Percentiles rank a stretch among this genome's conserved stretches.
Conservation (phyloP, 2,797 vertebrate genomes). For the Leucoraja ocellata region DNA sequence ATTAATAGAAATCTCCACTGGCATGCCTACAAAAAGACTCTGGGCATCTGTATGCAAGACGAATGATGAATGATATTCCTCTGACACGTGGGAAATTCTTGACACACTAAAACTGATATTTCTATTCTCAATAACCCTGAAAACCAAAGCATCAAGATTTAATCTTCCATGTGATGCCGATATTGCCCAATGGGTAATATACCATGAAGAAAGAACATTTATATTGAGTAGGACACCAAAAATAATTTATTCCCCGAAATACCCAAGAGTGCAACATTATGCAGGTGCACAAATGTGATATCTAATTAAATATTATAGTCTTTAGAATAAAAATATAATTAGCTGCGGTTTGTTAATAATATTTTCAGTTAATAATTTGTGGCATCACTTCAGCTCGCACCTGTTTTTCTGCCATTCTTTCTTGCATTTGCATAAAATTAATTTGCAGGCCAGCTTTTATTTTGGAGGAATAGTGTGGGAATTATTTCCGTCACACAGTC, state of each 20-base stretch:
- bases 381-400: not conserved
- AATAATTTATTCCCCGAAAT: not conserved
- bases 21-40: no score
- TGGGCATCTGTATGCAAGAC: no score
- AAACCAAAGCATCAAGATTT: no score
- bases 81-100: no score
- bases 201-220: not conserved
- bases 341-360: not conserved
- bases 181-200: no score
- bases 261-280: not conserved
- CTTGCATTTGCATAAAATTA: not conserved
- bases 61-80: no score
- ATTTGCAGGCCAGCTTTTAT: not conserved
- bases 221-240: not conserved
- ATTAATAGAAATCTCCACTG: no score
- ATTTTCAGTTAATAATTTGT: not conserved
- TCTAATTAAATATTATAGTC: not conserved
- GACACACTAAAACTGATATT: no score
- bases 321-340: not conserved
- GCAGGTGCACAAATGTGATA: not conserved
- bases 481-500: not conserved
- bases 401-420: not conserved
- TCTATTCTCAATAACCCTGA: no score
- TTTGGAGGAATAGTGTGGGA: not conserved
- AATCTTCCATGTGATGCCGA: no score